Conservation (phyloP, 30 jellyfish, hydroid and myxozoan species). For the Turritopsis rubra region DNA sequence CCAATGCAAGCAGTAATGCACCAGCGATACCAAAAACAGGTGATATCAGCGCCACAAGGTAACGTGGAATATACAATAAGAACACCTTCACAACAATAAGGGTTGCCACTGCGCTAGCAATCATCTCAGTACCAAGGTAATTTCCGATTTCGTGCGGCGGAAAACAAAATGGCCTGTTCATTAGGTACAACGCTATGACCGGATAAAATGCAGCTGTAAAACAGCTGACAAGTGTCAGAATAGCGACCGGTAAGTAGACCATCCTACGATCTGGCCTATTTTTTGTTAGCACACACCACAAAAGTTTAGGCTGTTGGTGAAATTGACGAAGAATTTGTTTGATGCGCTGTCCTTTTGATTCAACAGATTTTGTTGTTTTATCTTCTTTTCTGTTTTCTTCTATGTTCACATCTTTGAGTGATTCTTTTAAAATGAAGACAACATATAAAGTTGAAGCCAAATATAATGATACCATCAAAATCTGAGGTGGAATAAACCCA, state of each 20-base stretch:
- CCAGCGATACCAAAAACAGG: conserved; percentile 45
- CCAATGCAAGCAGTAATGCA: background rate
- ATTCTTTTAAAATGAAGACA: conserved; percentile 51
- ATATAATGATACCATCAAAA: conserved; percentile 28
- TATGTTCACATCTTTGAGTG: background rate
- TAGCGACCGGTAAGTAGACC: background rate
- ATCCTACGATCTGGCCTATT: background rate
- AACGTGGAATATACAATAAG: conserved; percentile 18
- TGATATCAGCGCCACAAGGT: conserved; percentile 50
- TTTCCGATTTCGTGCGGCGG: conserved; percentile 58
- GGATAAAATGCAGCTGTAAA: conserved; percentile 5
- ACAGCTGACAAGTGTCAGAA: background rate
- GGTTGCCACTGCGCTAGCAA: conserved; percentile 50
- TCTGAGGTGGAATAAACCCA: conserved; percentile 51
- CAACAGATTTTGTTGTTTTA: background rate
- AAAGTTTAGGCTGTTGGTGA: background rate
- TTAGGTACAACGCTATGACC: conserved; percentile 39
- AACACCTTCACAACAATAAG: conserved; percentile 42
- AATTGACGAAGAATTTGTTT: background rate
- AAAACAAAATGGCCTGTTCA: conserved; percentile 63
- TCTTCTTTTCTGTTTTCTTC: background rate
- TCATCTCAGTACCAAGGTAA: conserved; percentile 41
- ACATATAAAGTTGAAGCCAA: conserved; percentile 39
- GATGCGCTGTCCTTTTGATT: background rate
- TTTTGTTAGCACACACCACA: conserved; percentile 7